Conservation (phyloP, 1,140 invertebrate species). For the Drosophila fuyamai region DNA sequence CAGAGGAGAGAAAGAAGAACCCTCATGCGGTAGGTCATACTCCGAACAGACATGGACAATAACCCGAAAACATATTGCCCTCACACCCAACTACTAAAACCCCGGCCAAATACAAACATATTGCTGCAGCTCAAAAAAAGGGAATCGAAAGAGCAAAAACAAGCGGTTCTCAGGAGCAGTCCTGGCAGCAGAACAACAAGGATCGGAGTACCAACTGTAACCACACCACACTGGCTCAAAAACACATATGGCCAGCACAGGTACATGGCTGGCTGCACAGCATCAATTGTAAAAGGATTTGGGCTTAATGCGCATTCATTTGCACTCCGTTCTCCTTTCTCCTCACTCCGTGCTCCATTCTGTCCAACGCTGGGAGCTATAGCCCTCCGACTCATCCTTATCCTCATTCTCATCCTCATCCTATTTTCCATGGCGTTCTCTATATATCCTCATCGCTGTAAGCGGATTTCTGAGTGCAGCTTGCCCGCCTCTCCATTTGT, state of each 20-base stretch:
- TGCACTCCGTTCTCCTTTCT: constrained; percentile 48
- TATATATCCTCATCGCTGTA: constrained; percentile 53
- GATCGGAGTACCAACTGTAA: constrained; percentile 37
- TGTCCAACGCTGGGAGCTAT: constrained; percentile 6
- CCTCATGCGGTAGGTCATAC: constrained; percentile 47
- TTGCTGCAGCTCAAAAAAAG: constrained; percentile 40
- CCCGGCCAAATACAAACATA: constrained; percentile 69
- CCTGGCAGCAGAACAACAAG: constrained; percentile 42
- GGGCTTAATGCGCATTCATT: constrained; percentile 82
- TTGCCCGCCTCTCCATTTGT: constrained; percentile 37
- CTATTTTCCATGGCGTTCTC: background rate
- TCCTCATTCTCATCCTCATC: constrained; percentile 9
- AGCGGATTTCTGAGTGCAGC: constrained; percentile 73
- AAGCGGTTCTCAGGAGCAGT: constrained; percentile 28
- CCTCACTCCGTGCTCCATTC: background rate
- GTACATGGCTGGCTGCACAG: constrained; percentile 78
- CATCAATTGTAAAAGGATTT: constrained; percentile 83
- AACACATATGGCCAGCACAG: constrained; percentile 47
- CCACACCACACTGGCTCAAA: constrained; percentile 30
- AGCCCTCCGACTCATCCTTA: constrained; percentile 6
- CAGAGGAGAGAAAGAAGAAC: constrained; percentile 27
- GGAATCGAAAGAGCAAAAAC: constrained; percentile 27
- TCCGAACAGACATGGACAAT: constrained; percentile 15
- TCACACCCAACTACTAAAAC: constrained; percentile 49
- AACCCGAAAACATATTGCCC: constrained; percentile 42